These are phyloP conservation scores for Cephus spinipes DNA, from an alignment of 2,888 invertebrate genomes.

Conservation along the genomic window DNA sequence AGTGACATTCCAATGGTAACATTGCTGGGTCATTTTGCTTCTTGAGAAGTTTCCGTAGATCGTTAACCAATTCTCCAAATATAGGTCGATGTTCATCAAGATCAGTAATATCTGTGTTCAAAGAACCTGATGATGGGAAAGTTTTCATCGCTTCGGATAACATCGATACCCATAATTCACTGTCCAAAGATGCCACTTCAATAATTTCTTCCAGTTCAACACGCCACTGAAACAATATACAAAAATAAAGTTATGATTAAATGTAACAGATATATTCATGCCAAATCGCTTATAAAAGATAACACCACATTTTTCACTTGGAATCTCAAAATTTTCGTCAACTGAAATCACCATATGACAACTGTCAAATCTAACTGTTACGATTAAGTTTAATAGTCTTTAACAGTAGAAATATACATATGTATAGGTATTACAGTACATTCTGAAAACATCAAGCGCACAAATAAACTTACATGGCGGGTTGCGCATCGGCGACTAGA, in stretches of 20 bases:
- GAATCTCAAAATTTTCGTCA: neutral
- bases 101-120: conserved; percentile 90
- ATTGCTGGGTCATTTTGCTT: conserved; percentile 88
- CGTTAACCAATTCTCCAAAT: conserved; percentile 89
- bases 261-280: neutral
- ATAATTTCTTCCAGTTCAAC: conserved; percentile 93
- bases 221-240: conserved; percentile 81
- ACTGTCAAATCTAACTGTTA: neutral
- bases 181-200: conserved; percentile 91
- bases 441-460: conserved; percentile 9
- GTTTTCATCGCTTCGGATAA: conserved; percentile 95
- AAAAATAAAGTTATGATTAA: conserved; percentile 58
- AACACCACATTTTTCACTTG: neutral
- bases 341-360: neutral
- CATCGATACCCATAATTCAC: conserved; percentile 98
- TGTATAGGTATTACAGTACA: neutral
- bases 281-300: neutral
- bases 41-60: conserved; percentile 82
- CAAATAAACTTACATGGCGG: neutral
- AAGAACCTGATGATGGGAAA: conserved; percentile 88
- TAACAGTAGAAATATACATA: neutral
- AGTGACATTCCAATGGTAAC: conserved; percentile 95
- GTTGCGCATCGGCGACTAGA: neutral
- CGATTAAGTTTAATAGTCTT: too few relatives aligned
- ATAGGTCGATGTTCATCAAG: conserved; percentile 91